These are phyloP conservation scores for Cryptocephalus primarius DNA, from an alignment of 2,888 invertebrate species.

Conservation along the genomic window DNA sequence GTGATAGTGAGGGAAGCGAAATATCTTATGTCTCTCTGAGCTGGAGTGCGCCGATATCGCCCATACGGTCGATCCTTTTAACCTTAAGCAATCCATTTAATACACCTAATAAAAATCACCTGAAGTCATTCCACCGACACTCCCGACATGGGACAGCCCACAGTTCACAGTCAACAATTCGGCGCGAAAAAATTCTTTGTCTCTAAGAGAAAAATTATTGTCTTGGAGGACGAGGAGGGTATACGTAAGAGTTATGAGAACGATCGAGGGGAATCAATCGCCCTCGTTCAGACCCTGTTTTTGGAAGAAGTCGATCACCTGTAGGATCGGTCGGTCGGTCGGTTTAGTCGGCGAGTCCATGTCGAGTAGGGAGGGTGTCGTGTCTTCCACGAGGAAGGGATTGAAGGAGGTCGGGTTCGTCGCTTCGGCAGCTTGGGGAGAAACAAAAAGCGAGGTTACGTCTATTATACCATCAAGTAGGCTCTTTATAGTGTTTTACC, in stretches of 20 bases:
- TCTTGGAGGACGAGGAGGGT: slow-evolving; percentile 5
- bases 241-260: slow-evolving; percentile 1
- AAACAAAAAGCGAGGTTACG: slow-evolving; percentile 13
- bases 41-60: too few species aligned
- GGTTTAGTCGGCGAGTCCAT: slow-evolving; percentile 24
- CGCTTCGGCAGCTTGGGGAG: slow-evolving; percentile 35
- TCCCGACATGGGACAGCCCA: slow-evolving; percentile 24
- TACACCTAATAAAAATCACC: too few species aligned
- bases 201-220: slow-evolving; percentile 11
- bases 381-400: slow-evolving; percentile 34
- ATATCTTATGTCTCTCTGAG: too few species aligned
- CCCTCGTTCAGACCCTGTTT: slow-evolving; percentile 11
- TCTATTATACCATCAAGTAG: background rate
- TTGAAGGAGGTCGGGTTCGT: slow-evolving; percentile 23
- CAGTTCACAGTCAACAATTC: slow-evolving; percentile 21
- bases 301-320: slow-evolving; percentile 35
- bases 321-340: slow-evolving; percentile 25
- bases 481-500: too few species aligned
- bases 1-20: too few species aligned
- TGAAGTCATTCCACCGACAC: slow-evolving; percentile 1
- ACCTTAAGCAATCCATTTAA: too few species aligned
- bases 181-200: slow-evolving; percentile 1
- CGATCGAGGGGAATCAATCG: background rate
- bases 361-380: slow-evolving; percentile 27
- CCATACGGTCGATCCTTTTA: too few species aligned